These are phyloP conservation scores for Melanaphis sacchari DNA, from an alignment of 1,140 invertebrate genomes.

Conservation along the genomic window DNA sequence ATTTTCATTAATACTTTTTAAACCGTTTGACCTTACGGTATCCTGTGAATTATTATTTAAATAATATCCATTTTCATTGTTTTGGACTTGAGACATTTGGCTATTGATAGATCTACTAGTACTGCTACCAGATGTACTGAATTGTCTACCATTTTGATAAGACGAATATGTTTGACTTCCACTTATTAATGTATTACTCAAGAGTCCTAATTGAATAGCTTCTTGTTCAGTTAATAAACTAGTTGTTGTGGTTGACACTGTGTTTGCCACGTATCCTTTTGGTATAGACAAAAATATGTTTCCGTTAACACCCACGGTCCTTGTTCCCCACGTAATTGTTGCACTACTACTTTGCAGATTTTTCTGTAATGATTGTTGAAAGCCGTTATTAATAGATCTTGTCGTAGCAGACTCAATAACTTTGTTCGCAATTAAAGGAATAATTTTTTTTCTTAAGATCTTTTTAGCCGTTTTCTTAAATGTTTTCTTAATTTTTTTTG, in stretches of 20 bases:
- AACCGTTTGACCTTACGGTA: neutral
- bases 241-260: neutral
- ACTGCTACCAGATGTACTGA: neutral
- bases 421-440: neutral
- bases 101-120: neutral
- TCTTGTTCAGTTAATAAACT: neutral
- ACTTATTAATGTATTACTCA: neutral
- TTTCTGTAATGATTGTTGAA: neutral
- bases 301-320: neutral
- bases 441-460: neutral
- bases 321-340: neutral
- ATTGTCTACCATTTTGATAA: neutral
- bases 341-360: neutral
- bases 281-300: constrained; percentile 18
- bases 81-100: neutral
- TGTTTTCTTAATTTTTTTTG: neutral
- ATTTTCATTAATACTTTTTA: neutral
- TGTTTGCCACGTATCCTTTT: neutral
- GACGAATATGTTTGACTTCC: neutral
- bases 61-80: neutral
- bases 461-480: neutral
- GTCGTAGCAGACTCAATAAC: neutral
- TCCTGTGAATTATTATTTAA: neutral
- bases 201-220: neutral
- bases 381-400: neutral